Percentiles rank a stretch among this genome's conserved stretches.
phyloP scores from a whole-genome alignment of 2,888 invertebrate genomes.

The Megaustenia siamemsis region DNA sequence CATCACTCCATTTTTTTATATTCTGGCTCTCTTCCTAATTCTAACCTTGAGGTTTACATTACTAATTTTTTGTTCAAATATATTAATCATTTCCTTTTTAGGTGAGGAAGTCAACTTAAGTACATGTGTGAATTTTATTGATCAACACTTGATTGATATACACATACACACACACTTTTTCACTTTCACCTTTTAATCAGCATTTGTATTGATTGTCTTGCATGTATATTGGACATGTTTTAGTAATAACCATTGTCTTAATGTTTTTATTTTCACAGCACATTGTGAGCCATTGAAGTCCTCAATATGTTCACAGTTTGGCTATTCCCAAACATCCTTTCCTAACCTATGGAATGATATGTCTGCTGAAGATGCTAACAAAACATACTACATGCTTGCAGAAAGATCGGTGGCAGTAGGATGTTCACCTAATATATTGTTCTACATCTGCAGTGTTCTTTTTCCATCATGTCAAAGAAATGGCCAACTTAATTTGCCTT shows the following conservation, averaged over 20 bases:
- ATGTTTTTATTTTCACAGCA: constrained; percentile 26
- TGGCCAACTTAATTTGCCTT: constrained; percentile 28
- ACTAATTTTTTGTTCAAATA: no score
- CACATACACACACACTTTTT: no score
- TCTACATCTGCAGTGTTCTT: constrained; percentile 59
- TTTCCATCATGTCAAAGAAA: constrained; percentile 59
- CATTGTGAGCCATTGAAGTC: constrained; percentile 33
- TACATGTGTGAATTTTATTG: no score
- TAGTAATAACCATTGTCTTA: background rate
- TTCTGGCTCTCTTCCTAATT: no score
- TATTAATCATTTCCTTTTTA: no score
- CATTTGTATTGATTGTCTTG: no score
- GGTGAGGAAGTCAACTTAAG: no score
- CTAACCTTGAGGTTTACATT: no score
- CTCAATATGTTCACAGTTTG: constrained; percentile 54
- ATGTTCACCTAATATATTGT: constrained; percentile 58
- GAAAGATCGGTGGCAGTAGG: constrained; percentile 46
- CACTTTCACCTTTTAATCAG: no score
- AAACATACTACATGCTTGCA: constrained; percentile 43
- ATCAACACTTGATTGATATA: no score
- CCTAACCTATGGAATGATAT: constrained; percentile 55
- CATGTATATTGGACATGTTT: no score
- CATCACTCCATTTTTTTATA: no score
- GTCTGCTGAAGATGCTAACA: constrained; percentile 41
- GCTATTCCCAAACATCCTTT: constrained; percentile 54